Evolutionary conservation across 2,888 invertebrate species (phyloP).

Genomic region (Palloptera scutellata): DNA sequence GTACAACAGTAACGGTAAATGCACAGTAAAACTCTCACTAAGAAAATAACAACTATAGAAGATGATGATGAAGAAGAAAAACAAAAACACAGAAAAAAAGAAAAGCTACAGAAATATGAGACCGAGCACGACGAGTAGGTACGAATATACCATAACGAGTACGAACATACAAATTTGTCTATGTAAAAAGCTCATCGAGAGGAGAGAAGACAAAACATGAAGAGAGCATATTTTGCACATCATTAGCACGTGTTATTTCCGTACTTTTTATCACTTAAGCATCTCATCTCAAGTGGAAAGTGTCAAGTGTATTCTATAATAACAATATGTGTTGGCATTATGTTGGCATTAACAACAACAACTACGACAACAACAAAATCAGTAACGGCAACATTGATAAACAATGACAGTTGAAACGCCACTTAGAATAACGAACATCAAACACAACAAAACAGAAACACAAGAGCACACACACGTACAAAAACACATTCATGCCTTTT

Average conservation of each 20-base stretch:
- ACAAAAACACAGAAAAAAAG: background rate
- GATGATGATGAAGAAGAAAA: conserved; percentile 4
- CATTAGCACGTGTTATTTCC: conserved; percentile 54
- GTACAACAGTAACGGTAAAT: background rate
- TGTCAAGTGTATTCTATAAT: conserved; percentile 59
- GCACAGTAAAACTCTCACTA: background rate
- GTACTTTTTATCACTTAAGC: conserved; percentile 30
- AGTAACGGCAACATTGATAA: conserved; percentile 24
- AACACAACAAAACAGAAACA: background rate
- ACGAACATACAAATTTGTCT: background rate
- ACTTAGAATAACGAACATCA: too few relatives aligned
- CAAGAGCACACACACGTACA: conserved; percentile 10
- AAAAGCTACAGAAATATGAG: background rate
- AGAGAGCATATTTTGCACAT: conserved; percentile 56
- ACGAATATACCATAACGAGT: background rate
- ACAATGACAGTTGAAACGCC: background rate
- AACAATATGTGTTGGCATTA: conserved; percentile 40
- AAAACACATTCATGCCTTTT: background rate
- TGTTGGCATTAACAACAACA: conserved; percentile 3
- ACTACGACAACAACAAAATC: conserved; percentile 31
- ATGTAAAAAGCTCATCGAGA: too few relatives aligned
- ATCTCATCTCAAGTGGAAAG: conserved; percentile 45
- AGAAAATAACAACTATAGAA: conserved; percentile 6
- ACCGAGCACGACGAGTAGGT: too few relatives aligned
- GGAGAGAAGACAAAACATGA: conserved; percentile 9